Base-by-base conservation (phyloP, 2,113 vertebrate species). In the Hippocampus abdominalis region DNA sequence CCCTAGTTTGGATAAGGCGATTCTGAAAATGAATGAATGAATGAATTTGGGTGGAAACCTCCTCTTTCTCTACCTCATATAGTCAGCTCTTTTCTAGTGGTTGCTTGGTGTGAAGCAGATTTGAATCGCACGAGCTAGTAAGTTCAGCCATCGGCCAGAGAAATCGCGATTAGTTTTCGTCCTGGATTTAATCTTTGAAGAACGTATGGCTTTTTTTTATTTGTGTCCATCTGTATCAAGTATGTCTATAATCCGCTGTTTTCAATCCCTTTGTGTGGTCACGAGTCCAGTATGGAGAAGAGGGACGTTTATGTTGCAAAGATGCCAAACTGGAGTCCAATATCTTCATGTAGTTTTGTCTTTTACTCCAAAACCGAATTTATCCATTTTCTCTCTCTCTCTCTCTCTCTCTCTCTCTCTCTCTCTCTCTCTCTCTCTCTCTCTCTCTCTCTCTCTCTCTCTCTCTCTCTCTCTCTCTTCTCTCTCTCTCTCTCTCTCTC, bases 21-120 rank as follows among this genome's bases (percentile, higher is more conserved):
- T n/a, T n/a, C n/a, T n/a, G n/a, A n/a, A n/a, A n/a, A n/a, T n/a
- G n/a, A n/a, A n/a, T n/a, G n/a, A n/a, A n/a, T n/a, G n/a, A n/a
- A n/a, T n/a, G n/a, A n/a, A n/a, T n/a, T n/a, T n/a, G n/a, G n/a
- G n/a, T n/a, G n/a, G n/a, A n/a, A n/a, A n/a, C n/a, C n/a, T n/a
- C 68, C 25, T 81, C 70, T 79, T 73, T 76, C 48, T 36, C 62
- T 42, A 51, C 23, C 12, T 64, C 53, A 48, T 62, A 63, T 65
- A 63, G 27, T 46, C 21, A 65, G 9, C n/a, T 23, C 16, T 9
- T 65, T 12, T 25, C 15, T 42, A 63, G 8, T 54, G 61, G 42
- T 46, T 46, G 56, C 27, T 61, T 68, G 13, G 1, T 54, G 12
- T 0, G 1, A 51, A 39, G 36, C 46, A 68, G 29, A 72, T 71